Percentiles rank a stretch among this genome's conserved stretches.
Conservation (phyloP, 92 coral and sea anemone species). For the Epizoanthus illoricatus region DNA sequence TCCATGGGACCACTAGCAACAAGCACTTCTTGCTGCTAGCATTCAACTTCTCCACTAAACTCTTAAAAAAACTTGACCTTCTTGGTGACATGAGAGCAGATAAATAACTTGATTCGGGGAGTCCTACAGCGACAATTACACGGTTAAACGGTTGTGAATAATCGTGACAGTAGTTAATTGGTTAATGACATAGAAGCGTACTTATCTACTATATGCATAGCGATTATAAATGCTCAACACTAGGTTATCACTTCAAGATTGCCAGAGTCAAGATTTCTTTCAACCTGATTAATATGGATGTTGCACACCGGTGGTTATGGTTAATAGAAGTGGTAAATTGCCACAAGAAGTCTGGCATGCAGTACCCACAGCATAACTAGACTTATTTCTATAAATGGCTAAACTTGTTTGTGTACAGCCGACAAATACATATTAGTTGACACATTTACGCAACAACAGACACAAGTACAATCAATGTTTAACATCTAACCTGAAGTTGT, state of each 20-base stretch:
- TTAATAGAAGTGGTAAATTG: too few species aligned
- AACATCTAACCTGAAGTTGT: conserved; percentile 62
- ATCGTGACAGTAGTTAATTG: not conserved
- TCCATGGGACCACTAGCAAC: not conserved
- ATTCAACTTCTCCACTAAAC: not conserved
- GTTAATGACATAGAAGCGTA: not conserved
- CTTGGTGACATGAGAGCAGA: too few species aligned
- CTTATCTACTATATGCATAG: not conserved
- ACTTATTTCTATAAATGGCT: not conserved
- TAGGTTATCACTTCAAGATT: too few species aligned
- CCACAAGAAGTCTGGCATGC: too few species aligned
- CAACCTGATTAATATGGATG: too few species aligned
- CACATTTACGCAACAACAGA: not conserved
- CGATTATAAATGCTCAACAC: too few species aligned
- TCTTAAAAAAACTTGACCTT: not conserved
- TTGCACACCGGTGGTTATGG: not conserved
- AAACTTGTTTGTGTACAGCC: not conserved
- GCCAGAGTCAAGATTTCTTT: too few species aligned
- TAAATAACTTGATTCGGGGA: too few species aligned
- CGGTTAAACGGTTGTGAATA: too few species aligned
- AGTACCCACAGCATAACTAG: not conserved
- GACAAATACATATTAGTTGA: too few species aligned
- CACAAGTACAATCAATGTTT: conserved; percentile 11
- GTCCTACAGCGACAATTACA: too few species aligned
- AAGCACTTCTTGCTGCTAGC: not conserved